Base-by-base conservation (phyloP, 2,113 vertebrate species). In the Corapipo altera region DNA sequence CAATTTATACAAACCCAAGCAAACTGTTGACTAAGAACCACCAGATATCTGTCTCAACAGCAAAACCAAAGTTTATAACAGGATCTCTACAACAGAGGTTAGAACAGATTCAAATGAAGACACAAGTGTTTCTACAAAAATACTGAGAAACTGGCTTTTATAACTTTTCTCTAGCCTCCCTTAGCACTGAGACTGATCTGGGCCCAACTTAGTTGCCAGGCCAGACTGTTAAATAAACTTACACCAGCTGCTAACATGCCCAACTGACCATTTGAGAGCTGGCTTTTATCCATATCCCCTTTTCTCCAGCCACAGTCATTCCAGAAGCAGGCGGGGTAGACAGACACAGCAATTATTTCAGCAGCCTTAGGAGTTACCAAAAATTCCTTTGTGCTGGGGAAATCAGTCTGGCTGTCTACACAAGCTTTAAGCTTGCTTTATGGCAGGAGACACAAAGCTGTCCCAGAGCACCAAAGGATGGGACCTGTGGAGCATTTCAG, bases 311-410 rank as follows among this genome's bases (percentile, higher is more conserved):
- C 95, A 95, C 91, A 94, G 85, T 92, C 95, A 96, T 67, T 95
- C 94, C 93, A 97, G 85, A 94, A 96, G 92, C 85, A 96, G 95
- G 85, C 72, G 33, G 81, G 84, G 77, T 92, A 97, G 91, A 92
- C 88, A 92, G 91, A 94, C 91, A 96, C 33, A 96, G 92, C 91
- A 92, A 94, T 94, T 95, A 94, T 95, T 96, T 92, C 88, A 94
- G 95, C 92, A 96, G 95, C 82, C 80, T 94, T 93, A 95, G 88
- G 79, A 93, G 95, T 96, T 96, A 96, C 85, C 95, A 94, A 97
- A 96, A 95, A 94, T 89, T 96, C 90, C 88, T 96, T 91, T 96
- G 76, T 92, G 93, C 86, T 96, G 84, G 91, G 76, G 83, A 96
- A 95, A 96, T 96, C 76, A 86, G 73, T 94, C 95, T 96, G 92